Evolutionary conservation across 2,888 invertebrate species (phyloP).

Genomic region (Cosmia trapezina): DNA sequence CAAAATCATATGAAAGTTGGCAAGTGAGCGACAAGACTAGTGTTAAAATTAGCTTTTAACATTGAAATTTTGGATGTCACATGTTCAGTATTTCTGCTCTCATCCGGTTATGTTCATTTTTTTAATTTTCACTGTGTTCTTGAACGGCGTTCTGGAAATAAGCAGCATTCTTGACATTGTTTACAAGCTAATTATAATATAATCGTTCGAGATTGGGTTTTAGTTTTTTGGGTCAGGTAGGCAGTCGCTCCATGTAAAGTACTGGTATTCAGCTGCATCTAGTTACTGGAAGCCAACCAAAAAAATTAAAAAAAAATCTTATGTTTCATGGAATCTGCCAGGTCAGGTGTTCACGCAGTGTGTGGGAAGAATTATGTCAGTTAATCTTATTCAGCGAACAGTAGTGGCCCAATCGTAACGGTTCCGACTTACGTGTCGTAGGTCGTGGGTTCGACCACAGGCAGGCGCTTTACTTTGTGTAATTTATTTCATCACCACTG

Average conservation of each 20-base stretch:
- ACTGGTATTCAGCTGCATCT: too few relatives aligned
- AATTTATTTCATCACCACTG: too few relatives aligned
- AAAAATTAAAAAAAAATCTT: too few relatives aligned
- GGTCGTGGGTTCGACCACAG: too few relatives aligned
- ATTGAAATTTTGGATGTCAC: constrained; percentile 78
- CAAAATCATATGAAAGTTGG: constrained; percentile 87
- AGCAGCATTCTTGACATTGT: not conserved
- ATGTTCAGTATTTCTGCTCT: constrained; percentile 57
- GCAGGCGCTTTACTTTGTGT: too few relatives aligned
- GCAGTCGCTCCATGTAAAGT: too few relatives aligned
- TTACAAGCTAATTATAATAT: not conserved
- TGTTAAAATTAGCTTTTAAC: constrained; percentile 83
- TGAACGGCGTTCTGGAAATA: not conserved
- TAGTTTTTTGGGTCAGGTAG: too few relatives aligned
- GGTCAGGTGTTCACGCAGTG: not conserved
- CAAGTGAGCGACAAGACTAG: constrained; percentile 80
- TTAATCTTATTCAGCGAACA: not conserved
- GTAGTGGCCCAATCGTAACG: too few relatives aligned
- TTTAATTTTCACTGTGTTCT: not conserved
- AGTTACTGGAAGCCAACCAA: too few relatives aligned
- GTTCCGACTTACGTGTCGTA: too few relatives aligned
- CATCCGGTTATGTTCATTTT: constrained; percentile 22
- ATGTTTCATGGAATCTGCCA: not conserved
- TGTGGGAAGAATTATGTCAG: not conserved
- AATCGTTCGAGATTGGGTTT: not conserved